These are phyloP conservation scores for Hemiscyllium ocellatum DNA, from an alignment of 2,113 vertebrate genomes.

Conservation along the genomic window DNA sequence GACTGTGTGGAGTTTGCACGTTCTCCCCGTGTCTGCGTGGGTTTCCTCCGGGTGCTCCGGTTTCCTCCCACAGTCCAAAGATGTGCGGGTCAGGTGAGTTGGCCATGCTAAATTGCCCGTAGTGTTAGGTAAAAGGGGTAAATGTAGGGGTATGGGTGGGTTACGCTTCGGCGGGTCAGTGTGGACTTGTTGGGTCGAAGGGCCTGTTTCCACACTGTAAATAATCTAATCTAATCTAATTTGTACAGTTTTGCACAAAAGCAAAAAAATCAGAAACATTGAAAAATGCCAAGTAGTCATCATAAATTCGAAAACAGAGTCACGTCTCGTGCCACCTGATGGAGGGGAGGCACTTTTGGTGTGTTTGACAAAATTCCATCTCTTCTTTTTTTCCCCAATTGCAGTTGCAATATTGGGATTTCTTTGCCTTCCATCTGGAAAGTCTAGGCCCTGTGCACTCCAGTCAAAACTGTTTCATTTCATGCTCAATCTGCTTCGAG, in stretches of 20 bases:
- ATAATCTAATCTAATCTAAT: too few relatives aligned
- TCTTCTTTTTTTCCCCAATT: neutral
- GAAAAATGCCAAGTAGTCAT: neutral
- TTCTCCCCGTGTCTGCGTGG: too few relatives aligned
- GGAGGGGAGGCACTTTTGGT: neutral
- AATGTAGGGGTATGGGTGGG: too few relatives aligned
- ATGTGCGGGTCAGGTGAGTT: too few relatives aligned
- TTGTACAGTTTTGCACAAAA: neutral
- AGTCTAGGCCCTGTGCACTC: neutral
- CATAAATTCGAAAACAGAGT: neutral
- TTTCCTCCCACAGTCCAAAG: too few relatives aligned
- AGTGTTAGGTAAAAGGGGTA: too few relatives aligned
- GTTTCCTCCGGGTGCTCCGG: too few relatives aligned
- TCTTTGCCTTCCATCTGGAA: neutral
- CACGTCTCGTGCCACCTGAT: neutral
- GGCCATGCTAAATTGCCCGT: too few relatives aligned
- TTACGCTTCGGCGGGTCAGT: too few relatives aligned
- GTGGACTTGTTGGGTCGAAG: too few relatives aligned
- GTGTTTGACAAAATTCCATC: neutral
- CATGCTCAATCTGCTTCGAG: neutral
- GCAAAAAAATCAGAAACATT: neutral
- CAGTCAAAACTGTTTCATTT: neutral
- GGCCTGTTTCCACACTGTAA: too few relatives aligned
- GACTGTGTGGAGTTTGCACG: too few relatives aligned
- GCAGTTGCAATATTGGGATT: neutral